Conservation (phyloP, 2,113 vertebrate species). For the Hemibagrus wyckioides region DNA sequence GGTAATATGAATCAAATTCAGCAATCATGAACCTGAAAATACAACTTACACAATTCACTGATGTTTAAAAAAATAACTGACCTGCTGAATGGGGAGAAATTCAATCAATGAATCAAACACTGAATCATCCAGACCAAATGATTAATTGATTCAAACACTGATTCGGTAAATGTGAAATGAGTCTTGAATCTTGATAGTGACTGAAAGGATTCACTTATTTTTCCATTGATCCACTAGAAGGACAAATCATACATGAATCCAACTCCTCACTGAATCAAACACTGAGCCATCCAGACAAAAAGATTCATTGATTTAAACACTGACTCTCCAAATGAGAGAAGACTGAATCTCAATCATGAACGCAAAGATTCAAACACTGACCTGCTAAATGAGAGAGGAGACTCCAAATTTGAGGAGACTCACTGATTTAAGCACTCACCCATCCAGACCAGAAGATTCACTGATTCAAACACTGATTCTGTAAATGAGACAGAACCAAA, state of each 20-base stretch:
- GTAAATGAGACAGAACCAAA: background rate
- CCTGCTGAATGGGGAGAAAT: background rate
- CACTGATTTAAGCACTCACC: background rate
- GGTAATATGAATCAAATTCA: background rate
- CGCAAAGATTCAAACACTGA: too few relatives aligned
- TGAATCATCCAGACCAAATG: background rate
- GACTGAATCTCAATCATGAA: background rate
- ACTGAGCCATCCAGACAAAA: too few relatives aligned
- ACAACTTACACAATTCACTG: too few relatives aligned
- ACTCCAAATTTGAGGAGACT: too few relatives aligned
- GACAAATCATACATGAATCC: background rate
- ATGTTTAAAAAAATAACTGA: background rate
- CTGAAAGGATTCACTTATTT: background rate
- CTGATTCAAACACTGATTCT: background rate
- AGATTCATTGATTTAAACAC: background rate
- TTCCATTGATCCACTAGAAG: background rate
- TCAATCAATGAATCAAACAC: background rate
- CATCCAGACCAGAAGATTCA: background rate
- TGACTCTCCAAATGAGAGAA: background rate
- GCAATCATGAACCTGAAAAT: background rate
- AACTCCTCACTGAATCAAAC: background rate
- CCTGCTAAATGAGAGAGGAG: too few relatives aligned
- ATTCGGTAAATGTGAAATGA: background rate
- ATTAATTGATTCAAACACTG: background rate
- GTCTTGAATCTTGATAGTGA: background rate